These are phyloP conservation scores for Hemicentrotus pulcherrimus DNA, from an alignment of 35 echinoderm and acorn worm species.

Conservation along the genomic window DNA sequence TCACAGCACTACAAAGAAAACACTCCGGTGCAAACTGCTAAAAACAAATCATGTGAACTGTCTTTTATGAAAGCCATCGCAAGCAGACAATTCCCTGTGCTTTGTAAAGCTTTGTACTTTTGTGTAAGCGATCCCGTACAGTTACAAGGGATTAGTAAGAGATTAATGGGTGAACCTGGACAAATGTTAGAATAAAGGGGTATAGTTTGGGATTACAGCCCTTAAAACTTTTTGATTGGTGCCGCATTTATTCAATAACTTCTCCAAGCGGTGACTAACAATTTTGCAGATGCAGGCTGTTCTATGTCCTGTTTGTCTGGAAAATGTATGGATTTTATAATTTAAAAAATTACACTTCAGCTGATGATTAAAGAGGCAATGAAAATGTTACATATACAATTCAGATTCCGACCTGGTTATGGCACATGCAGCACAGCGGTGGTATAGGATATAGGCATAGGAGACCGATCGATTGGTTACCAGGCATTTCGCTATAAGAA, in stretches of 20 bases:
- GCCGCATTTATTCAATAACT: neutral
- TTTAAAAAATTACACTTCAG: too few species aligned
- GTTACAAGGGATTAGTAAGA: neutral
- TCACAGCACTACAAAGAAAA: constrained; percentile 12
- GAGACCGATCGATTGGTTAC: too few species aligned
- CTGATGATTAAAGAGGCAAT: too few species aligned
- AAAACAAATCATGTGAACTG: neutral
- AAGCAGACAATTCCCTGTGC: neutral
- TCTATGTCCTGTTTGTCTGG: too few species aligned
- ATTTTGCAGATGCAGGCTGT: neutral
- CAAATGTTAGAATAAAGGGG: neutral
- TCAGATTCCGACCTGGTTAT: too few species aligned
- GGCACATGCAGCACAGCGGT: too few species aligned
- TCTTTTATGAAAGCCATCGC: neutral
- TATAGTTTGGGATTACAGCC: neutral
- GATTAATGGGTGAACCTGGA: neutral
- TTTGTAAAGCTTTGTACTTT: neutral
- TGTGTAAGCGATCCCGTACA: neutral
- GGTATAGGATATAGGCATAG: too few species aligned
- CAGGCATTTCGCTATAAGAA: too few species aligned
- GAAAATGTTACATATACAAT: too few species aligned
- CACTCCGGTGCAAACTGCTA: neutral
- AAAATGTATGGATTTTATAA: too few species aligned
- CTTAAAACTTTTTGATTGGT: neutral
- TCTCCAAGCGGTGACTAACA: neutral